Base-by-base conservation (phyloP, 2,113 vertebrate genomes). In the Tragelaphus imberbis region DNA sequence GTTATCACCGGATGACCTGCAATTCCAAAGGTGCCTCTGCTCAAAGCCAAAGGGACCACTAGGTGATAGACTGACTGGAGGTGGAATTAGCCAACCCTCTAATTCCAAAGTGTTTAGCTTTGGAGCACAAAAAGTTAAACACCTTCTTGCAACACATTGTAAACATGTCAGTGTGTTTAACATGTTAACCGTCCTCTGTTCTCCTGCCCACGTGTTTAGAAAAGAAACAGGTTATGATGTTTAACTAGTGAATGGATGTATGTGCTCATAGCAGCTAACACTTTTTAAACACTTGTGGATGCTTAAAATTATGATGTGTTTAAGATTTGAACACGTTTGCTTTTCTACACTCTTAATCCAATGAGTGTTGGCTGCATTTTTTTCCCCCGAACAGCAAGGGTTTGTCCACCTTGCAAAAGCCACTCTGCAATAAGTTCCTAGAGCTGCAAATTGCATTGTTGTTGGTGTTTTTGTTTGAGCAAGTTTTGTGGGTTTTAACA, bases 91-190 rank as follows among this genome's bases (percentile, higher is more conserved):
- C 96, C 99, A 98, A 98, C 95, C 96, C 96, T 98, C 97, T 99
- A 99, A 99, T 99, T 99, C 98, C 98, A 97, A 99, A 98, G 98
- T 99, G 98, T 99, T 99, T 99, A 99, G 98, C 97, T 99, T 99
- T 98, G 95, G 98, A 99, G 98, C 96, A 3, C 98, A 99, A 99
- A 98, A 99, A 99, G 98, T 99, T 99, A 99, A 99, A 99, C 99
- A 98, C 98, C 99, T 98, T 99, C 99, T 98, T 98, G 98, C 98
- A 98, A 98, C 99, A 99, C 99, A 98, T 98, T 99, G 99, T 99
- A 99, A 99, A 99, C 99, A 99, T 99, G 99, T 99, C 99, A 99
- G 97, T 99, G 99, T 99, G 98, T 99, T 99, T 99, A 99, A 99
- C 98, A 98, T 99, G 98, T 98, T 98, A 98, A 98, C 98, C 95